Evolutionary conservation across 2,113 vertebrate genomes (phyloP), one percentile per base, ranked within the genome.

Genomic region (Phylloscopus trochilus): DNA sequence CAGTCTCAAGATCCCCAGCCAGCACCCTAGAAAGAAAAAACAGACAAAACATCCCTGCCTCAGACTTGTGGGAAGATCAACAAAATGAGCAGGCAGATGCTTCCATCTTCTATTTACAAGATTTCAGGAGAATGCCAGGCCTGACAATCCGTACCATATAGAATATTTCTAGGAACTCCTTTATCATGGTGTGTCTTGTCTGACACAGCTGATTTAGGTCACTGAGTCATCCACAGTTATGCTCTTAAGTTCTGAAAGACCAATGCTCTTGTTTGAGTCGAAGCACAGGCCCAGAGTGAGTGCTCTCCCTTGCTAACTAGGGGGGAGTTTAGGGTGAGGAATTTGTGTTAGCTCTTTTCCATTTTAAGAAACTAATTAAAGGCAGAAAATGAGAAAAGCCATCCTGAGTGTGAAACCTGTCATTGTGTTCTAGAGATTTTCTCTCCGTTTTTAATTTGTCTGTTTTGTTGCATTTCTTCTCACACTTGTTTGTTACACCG

Each of bases 71-170:
- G 8, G 15, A 79, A 72, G 9, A 79, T 11, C 15, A 59, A 46
- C 4, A 24, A 55, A 60, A 44, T 28, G 24, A 76, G 22, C 31
- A 59, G 6, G 14, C 4, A 59, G 16, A 19, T 0, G 1, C 1
- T 11, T 51, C 58, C 9, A 19, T 33, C 23, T 66, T 24, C 33
- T 69, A 1, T 41, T 60, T 52, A 33, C 16, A 56, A 55, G 49
- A 56, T 41, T 76, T 53, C 43, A 41, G 39, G n/a, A 33, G 37
- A 37, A 63, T 27, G 11, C 7, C 10, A 35, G 23, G 44, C 26
- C 62, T 92, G 35, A 60, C n/a, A 76, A 27, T 28, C 18, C 4
- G 2, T 27, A n/a, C 5, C 4, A 33, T 33, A 43, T 0, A 41
- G 70, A 8, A 13, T 44, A 35, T 33, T 10, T 62, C 47, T 28